A percentile compares a stretch with the other conserved stretches of the same genome.
These are phyloP conservation scores for Rhynchonema sp. DNA, from an alignment of 2,888 invertebrate genomes.

Conservation along the genomic window DNA sequence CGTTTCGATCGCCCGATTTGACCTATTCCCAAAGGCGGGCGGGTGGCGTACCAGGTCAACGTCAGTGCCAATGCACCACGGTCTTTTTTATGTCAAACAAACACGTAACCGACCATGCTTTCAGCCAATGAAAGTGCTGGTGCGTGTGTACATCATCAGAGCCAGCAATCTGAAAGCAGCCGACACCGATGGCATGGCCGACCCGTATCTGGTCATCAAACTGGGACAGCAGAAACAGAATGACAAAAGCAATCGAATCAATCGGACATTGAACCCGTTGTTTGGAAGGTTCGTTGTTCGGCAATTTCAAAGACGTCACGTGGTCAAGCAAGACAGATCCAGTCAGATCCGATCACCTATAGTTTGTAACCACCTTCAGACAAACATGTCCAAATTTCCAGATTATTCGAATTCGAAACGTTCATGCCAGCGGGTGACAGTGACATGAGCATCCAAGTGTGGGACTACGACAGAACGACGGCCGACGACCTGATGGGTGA, in stretches of 20 bases:
- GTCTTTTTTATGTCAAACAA: no score
- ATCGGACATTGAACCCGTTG: constrained; percentile 72
- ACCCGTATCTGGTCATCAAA: constrained; percentile 65
- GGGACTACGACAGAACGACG: constrained; percentile 73
- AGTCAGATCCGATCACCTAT: background rate
- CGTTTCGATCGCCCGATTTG: no score
- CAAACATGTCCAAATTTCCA: no score
- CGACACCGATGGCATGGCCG: constrained; percentile 34
- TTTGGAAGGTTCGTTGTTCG: constrained; percentile 42
- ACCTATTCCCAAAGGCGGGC: no score
- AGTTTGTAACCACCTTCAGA: constrained; percentile 26
- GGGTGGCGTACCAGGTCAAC: no score
- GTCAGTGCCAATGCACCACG: no score
- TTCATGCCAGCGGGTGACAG: constrained; percentile 70
- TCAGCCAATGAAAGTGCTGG: background rate
- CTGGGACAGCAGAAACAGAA: constrained; percentile 58
- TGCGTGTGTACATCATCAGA: background rate
- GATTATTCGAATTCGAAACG: constrained; percentile 70
- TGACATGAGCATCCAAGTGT: constrained; percentile 57
- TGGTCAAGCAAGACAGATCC: background rate
- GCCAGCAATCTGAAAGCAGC: background rate
- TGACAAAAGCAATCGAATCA: constrained; percentile 70
- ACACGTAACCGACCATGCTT: background rate
- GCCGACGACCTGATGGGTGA: constrained; percentile 76
- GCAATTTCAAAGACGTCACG: background rate